Percentiles rank a stretch among this genome's conserved stretches.
These are phyloP conservation scores for Rotaria socialis DNA, from an alignment of 2,888 invertebrate genomes.

Conservation along the genomic window DNA sequence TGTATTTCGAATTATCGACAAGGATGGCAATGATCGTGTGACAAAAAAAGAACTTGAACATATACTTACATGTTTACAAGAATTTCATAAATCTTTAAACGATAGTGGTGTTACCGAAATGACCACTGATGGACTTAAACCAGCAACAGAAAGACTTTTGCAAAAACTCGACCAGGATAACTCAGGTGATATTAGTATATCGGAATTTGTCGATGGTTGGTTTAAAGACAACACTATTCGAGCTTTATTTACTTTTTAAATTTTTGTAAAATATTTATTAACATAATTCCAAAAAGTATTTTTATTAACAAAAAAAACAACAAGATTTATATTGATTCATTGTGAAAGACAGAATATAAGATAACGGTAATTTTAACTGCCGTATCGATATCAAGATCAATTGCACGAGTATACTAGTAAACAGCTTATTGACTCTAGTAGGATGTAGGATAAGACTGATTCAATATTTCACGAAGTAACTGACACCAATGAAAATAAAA, in stretches of 20 bases:
- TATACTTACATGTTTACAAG: background rate
- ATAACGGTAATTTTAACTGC: too few species aligned
- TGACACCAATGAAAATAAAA: too few species aligned
- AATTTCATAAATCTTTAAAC: background rate
- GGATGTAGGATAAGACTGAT: too few species aligned
- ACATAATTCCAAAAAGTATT: too few species aligned
- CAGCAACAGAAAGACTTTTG: background rate
- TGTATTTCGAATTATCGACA: background rate
- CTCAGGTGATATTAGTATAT: background rate
- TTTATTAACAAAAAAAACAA: too few species aligned
- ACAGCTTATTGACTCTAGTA: too few species aligned
- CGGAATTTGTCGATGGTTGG: slow-evolving; percentile 8
- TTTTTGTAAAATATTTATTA: background rate
- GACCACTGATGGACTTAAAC: background rate
- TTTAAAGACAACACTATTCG: slow-evolving; percentile 29
- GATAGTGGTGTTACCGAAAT: background rate
- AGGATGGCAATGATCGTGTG: background rate
- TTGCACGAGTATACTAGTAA: too few species aligned
- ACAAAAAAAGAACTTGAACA: slow-evolving; percentile 1
- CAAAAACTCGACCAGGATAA: slow-evolving; percentile 8
- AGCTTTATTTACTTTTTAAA: slow-evolving; percentile 4
- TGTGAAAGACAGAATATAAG: too few species aligned
- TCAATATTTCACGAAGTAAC: too few species aligned
- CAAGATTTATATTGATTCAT: too few species aligned
- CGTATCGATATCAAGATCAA: too few species aligned